Conservation (phyloP, 1,140 invertebrate genomes). For the Tachypleus tridentatus region DNA sequence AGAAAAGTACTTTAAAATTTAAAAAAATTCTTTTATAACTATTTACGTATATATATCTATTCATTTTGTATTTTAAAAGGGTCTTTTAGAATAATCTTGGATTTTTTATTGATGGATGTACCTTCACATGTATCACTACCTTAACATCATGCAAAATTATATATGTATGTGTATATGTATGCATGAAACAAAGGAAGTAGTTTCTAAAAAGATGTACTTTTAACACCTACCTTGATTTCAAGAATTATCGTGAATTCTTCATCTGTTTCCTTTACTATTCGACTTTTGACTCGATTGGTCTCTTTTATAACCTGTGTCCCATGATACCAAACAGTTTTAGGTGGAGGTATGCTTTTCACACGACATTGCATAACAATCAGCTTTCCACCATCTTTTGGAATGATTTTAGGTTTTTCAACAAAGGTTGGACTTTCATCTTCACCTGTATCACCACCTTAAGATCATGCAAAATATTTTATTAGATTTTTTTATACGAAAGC, state of each 20-base stretch:
- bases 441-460: conserved; percentile 33
- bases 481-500: not conserved
- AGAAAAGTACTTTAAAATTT: too few relatives aligned
- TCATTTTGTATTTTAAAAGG: too few relatives aligned
- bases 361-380: conserved; percentile 92
- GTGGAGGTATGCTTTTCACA: conserved; percentile 78
- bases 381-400: conserved; percentile 90
- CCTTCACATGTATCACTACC: too few relatives aligned
- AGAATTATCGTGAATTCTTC: conserved; percentile 81
- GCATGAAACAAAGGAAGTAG: not conserved
- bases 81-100: too few relatives aligned
- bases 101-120: too few relatives aligned
- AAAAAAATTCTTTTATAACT: too few relatives aligned
- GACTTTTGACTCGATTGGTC: conserved; percentile 72
- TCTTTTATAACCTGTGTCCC: conserved; percentile 71
- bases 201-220: not conserved
- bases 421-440: conserved; percentile 77
- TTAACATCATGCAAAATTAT: not conserved
- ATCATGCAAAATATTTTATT: too few relatives aligned
- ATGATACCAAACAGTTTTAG: conserved; percentile 63
- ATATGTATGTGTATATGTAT: not conserved
- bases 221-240: conserved; percentile 59
- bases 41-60: too few relatives aligned
- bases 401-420: conserved; percentile 92
- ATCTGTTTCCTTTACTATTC: conserved; percentile 55